These are phyloP conservation scores for Rhopalosiphum padi DNA, from an alignment of 1,140 invertebrate species.

Conservation along the genomic window DNA sequence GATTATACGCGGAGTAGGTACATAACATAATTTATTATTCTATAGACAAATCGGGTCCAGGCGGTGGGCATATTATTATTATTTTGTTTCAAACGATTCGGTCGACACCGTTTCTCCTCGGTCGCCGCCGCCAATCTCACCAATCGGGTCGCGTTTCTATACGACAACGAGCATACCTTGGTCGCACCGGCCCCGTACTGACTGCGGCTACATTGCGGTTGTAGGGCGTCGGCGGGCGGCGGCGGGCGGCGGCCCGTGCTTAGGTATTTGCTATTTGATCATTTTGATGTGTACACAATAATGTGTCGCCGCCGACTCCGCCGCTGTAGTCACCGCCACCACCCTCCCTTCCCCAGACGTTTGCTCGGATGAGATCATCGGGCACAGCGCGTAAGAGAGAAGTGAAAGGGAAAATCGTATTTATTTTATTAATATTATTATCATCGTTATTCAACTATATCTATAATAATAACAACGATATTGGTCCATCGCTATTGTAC, in stretches of 20 bases:
- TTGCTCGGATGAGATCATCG: neutral
- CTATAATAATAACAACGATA: slow-evolving; percentile 2
- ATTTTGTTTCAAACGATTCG: too few relatives aligned
- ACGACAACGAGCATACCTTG: neutral
- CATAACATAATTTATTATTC: neutral
- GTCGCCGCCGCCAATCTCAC: neutral
- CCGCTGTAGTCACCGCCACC: neutral
- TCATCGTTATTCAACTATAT: neutral
- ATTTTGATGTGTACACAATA: neutral
- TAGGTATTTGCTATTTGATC: neutral
- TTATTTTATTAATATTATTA: neutral
- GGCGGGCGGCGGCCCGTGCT: neutral
- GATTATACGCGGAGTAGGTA: too few relatives aligned
- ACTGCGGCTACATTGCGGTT: neutral
- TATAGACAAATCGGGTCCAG: neutral
- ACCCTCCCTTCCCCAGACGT: too few relatives aligned
- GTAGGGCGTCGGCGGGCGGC: neutral
- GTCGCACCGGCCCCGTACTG: too few relatives aligned
- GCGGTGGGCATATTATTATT: too few relatives aligned
- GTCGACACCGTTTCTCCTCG: neutral
- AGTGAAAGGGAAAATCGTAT: slow-evolving; percentile 14
- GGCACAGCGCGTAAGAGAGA: neutral
- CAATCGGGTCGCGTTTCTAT: neutral
- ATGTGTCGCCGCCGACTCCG: neutral
- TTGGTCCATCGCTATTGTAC: neutral